Evolutionary conservation across 2,888 invertebrate genomes (phyloP), one percentile per base, ranked within the genome.

Genomic region (Thereva nobilitata): DNA sequence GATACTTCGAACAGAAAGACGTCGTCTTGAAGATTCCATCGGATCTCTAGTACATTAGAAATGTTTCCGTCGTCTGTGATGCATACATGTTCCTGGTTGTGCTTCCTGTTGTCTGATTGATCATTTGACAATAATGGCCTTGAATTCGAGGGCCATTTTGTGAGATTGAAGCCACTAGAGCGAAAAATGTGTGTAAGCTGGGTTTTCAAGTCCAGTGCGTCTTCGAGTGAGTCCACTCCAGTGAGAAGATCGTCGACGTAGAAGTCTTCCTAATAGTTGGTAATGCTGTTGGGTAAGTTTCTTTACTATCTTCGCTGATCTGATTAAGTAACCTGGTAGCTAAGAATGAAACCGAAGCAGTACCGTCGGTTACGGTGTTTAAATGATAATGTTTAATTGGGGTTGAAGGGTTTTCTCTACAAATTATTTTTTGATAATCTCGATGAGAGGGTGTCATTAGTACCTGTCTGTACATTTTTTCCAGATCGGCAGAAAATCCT

Each of bases 401-500:
- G n/a, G 10, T 9, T 45, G 9, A 45, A 4, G 45, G 45, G 10
- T 9, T n/a, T 4, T 45, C 45, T 2, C 45, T 9, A 9, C 45
- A 45, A 4, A 45, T 5, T 5, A 45, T 45, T 5, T 1, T 9
- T 45, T 45, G 2, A n/a, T 3, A 45, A 45, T 45, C n/a, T n/a
- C n/a, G n/a, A n/a, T n/a, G n/a, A n/a, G n/a, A n/a, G n/a, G n/a
- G n/a, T n/a, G n/a, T n/a, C n/a, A n/a, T n/a, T n/a, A n/a, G n/a
- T n/a, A n/a, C n/a, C n/a, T n/a, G n/a, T n/a, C n/a, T n/a, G n/a
- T n/a, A n/a, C n/a, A n/a, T n/a, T n/a, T n/a, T n/a, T n/a, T n/a
- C n/a, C n/a, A n/a, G n/a, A 12, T 54, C 54, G 4, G 64, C 45
- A n/a, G 42, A 38, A 34, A 64, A 42, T 4, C 3, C 41, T 7